Conservation (phyloP, 2,888 invertebrate species). For the Coelopa pilipes region DNA sequence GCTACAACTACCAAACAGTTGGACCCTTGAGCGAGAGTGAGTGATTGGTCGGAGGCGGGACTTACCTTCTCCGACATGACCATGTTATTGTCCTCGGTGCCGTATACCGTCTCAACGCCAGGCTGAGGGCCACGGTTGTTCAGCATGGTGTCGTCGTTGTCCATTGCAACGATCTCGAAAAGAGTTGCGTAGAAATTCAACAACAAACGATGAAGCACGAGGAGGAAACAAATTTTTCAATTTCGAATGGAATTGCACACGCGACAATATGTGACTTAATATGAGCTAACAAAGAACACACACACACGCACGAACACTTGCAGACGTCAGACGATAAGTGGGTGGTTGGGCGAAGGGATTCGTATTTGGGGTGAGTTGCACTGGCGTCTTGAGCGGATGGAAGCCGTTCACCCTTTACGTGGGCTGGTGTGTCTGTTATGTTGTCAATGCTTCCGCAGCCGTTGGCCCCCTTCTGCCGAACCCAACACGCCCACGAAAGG, state of each 20-base stretch:
- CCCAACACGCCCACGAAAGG: neutral
- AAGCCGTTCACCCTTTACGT: neutral
- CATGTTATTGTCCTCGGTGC: conserved; percentile 93
- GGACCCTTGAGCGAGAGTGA: neutral
- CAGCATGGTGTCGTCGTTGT: conserved; percentile 62
- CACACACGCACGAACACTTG: neutral
- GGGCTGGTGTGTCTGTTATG: neutral
- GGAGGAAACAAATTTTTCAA: conserved; percentile 16
- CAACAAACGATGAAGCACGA: conserved; percentile 13
- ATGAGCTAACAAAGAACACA: conserved; percentile 3
- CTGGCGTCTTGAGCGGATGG: neutral
- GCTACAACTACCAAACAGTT: neutral
- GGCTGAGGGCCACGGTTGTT: conserved; percentile 68
- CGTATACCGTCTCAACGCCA: conserved; percentile 87
- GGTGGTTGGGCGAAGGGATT: neutral
- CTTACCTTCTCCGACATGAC: conserved; percentile 95
- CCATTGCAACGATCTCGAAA: conserved; percentile 50
- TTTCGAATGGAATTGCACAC: neutral
- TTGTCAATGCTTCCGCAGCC: neutral
- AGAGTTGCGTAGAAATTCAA: neutral
- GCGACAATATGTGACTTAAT: neutral
- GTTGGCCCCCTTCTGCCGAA: neutral
- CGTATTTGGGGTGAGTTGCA: neutral
- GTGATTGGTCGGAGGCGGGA: conserved; percentile 16
- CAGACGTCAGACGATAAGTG: conserved; percentile 3